These are phyloP conservation scores for Phymastichus coffea DNA, from an alignment of 1,140 invertebrate species.

Conservation along the genomic window DNA sequence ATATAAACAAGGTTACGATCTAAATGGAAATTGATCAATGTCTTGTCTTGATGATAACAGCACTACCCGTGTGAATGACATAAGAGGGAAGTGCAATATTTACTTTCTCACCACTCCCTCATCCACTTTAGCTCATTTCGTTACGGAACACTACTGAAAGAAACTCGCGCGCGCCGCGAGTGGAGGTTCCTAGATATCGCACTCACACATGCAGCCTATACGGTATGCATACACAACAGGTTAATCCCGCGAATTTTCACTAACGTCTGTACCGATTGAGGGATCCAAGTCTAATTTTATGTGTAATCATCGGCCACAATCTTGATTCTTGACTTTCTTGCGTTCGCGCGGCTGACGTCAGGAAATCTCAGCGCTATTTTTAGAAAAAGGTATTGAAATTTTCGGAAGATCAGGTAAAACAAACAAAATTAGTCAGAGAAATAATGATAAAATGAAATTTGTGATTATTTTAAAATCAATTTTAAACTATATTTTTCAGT, in stretches of 20 bases:
- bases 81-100: not conserved
- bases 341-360: too few relatives aligned
- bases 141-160: not conserved
- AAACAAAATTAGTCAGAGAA: not conserved
- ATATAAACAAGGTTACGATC: conserved; percentile 8
- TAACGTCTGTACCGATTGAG: conserved; percentile 17
- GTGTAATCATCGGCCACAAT: too few relatives aligned
- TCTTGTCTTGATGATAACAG: conserved; percentile 3
- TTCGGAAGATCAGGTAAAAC: too few relatives aligned
- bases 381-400: not conserved
- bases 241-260: conserved; percentile 10
- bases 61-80: not conserved
- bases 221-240: too few relatives aligned
- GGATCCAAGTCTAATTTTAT: too few relatives aligned
- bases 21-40: not conserved
- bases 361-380: conserved; percentile 10
- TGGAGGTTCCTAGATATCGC: not conserved
- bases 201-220: not conserved
- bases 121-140: not conserved
- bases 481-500: too few relatives aligned
- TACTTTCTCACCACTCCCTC: conserved; percentile 2
- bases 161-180: not conserved
- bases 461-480: not conserved
- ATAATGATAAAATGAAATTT: not conserved
- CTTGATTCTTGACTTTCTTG: too few relatives aligned